Conservation (phyloP, 2,888 invertebrate genomes). For the Neoitamus cyanurus region DNA sequence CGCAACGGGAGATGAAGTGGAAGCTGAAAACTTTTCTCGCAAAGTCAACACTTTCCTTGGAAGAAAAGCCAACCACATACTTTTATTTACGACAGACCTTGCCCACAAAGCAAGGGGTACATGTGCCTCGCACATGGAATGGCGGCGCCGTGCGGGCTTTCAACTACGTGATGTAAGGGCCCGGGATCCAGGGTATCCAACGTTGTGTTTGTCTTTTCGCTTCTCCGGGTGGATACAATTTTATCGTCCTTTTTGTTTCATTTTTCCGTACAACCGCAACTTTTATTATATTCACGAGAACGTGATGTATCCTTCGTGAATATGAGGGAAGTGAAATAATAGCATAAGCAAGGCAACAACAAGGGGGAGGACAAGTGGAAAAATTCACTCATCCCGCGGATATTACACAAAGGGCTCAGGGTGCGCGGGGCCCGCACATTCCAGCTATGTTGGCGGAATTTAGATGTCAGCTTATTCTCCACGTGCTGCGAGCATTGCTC, state of each 20-base stretch:
- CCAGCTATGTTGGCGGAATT: background rate
- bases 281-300: conserved; percentile 31
- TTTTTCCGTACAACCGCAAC: conserved; percentile 15
- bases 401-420: background rate
- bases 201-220: conserved; percentile 43
- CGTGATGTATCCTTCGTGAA: conserved; percentile 36
- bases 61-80: conserved; percentile 2
- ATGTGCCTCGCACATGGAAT: background rate
- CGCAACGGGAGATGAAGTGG: conserved; percentile 43
- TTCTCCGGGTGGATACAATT: conserved; percentile 39
- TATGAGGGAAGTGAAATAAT: conserved; percentile 18
- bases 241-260: conserved; percentile 35
- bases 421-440: background rate
- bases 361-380: background rate
- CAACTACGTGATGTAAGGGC: conserved; percentile 2
- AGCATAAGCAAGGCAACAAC: background rate
- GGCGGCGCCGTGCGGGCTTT: background rate
- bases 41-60: conserved; percentile 49
- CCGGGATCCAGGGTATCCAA: background rate
- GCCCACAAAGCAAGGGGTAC: conserved; percentile 17
- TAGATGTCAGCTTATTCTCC: conserved; percentile 41
- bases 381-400: conserved; percentile 10
- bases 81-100: conserved; percentile 28
- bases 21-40: conserved; percentile 42
- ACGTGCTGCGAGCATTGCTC: conserved; percentile 36